Conservation (phyloP, 2,113 vertebrate genomes). For the Cyphomyrus plagiostoma region DNA sequence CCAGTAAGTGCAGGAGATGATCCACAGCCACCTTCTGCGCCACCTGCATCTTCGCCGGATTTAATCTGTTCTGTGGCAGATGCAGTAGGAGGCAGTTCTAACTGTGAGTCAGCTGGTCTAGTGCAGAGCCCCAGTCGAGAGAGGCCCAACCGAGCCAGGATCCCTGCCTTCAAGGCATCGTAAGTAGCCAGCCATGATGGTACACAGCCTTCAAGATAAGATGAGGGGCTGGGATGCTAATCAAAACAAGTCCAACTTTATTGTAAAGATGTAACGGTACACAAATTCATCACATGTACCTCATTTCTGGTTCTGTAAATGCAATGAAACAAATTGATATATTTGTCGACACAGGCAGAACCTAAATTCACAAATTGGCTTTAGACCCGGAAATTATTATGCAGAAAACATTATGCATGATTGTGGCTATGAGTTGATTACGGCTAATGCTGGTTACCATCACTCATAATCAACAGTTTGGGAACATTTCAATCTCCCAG, state of each 20-base stretch:
- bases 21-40: neutral
- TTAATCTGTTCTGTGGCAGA: neutral
- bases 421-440: neutral
- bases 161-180: neutral
- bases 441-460: too few relatives aligned
- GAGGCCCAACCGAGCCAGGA: neutral
- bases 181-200: neutral
- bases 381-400: neutral
- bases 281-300: neutral
- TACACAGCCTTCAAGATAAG: neutral
- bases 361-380: neutral
- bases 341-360: neutral
- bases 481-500: too few relatives aligned
- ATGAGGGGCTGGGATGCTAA: neutral
- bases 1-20: neutral
- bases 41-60: neutral
- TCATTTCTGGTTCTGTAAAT: neutral
- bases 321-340: neutral
- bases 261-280: neutral
- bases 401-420: neutral
- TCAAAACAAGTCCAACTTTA: neutral
- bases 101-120: neutral
- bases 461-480: too few relatives aligned
- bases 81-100: neutral
- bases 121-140: neutral